Evolutionary conservation across 2,797 vertebrate species (phyloP).

Genomic region (Microctenopoma steveboyesi): DNA sequence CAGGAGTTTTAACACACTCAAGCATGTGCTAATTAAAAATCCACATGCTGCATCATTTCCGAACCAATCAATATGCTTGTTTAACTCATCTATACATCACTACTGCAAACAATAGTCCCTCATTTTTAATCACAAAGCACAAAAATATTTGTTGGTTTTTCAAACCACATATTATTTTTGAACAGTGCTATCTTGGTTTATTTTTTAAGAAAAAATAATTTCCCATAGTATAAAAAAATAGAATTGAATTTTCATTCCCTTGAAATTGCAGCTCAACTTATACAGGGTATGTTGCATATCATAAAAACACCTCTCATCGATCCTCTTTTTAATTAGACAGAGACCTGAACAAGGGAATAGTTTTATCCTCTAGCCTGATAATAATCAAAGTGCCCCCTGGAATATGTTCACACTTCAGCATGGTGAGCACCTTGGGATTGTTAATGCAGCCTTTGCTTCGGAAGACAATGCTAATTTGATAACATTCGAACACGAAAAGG

Average conservation of each 20-base stretch:
- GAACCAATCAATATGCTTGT: slow-evolving; percentile 80
- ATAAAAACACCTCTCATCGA: slow-evolving; percentile 49
- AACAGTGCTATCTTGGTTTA: neutral
- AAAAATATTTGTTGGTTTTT: slow-evolving; percentile 3
- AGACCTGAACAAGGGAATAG: slow-evolving; percentile 68
- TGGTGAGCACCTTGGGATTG: slow-evolving; percentile 70
- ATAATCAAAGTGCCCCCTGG: slow-evolving; percentile 77
- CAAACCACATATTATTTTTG: neutral
- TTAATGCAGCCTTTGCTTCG: slow-evolving; percentile 72
- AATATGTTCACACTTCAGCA: slow-evolving; percentile 82
- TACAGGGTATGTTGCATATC: slow-evolving; percentile 42
- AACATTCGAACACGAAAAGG: slow-evolving; percentile 62
- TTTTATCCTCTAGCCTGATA: slow-evolving; percentile 61
- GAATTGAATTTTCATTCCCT: slow-evolving; percentile 16
- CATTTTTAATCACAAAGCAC: slow-evolving; percentile 29
- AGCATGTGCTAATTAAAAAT: slow-evolving; percentile 84
- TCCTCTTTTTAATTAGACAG: slow-evolving; percentile 72
- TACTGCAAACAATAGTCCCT: slow-evolving; percentile 28
- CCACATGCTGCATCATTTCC: slow-evolving; percentile 71
- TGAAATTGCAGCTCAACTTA: slow-evolving; percentile 41
- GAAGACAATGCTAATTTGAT: slow-evolving; percentile 82
- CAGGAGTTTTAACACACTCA: slow-evolving; percentile 79
- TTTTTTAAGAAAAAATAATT: slow-evolving; percentile 3
- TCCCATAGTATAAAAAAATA: slow-evolving; percentile 12
- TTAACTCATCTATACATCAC: slow-evolving; percentile 82